Percentiles rank a stretch among this genome's conserved stretches.
These are phyloP conservation scores for Lycocerus yunnanus DNA, from an alignment of 2,888 invertebrate genomes.

Conservation along the genomic window DNA sequence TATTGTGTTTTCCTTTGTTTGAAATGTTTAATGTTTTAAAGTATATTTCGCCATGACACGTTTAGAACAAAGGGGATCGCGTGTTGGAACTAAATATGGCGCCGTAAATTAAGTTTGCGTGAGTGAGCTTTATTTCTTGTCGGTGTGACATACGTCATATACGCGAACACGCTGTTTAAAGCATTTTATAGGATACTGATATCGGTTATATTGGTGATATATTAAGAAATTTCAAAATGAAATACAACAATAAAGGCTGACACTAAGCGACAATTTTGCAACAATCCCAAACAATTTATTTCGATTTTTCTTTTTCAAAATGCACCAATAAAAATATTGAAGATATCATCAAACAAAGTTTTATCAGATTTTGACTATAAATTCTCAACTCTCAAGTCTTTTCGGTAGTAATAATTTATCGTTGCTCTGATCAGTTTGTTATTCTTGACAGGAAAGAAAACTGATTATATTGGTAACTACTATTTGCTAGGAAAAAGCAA, in stretches of 20 bases:
- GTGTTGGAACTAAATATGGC: conserved; percentile 57
- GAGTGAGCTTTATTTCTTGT: conserved; percentile 53
- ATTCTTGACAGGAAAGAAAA: not conserved
- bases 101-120: conserved; percentile 57
- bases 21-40: conserved; percentile 26
- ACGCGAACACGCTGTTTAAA: conserved; percentile 28
- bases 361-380: not conserved
- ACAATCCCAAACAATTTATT: not conserved
- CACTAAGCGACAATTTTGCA: not conserved
- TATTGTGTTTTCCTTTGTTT: conserved; percentile 24
- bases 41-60: conserved; percentile 54
- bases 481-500: not conserved
- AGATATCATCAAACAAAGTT: not conserved
- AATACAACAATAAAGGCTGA: not conserved
- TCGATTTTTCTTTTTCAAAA: not conserved
- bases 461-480: not conserved
- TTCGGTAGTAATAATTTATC: too few species aligned
- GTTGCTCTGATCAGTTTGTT: not conserved
- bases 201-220: conserved; percentile 1
- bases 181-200: conserved; percentile 22
- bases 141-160: conserved; percentile 51
- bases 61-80: conserved; percentile 57
- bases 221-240: not conserved
- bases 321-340: not conserved
- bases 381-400: not conserved